Percentiles rank a stretch among this genome's conserved stretches.
phyloP scores from a whole-genome alignment of 1,140 invertebrate genomes.

The Drosophila quadrilineata region DNA sequence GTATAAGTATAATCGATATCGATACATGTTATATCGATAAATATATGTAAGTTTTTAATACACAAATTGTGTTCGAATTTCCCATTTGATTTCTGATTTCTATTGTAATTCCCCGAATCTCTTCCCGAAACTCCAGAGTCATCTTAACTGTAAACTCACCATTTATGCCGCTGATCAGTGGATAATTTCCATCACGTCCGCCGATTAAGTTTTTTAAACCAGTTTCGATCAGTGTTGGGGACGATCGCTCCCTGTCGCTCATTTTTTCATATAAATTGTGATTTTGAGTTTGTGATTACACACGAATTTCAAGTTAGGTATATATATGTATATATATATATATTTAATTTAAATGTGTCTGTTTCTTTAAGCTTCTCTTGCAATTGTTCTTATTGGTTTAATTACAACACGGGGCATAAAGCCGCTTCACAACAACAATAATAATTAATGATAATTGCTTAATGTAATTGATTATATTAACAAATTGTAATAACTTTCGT shows the following conservation, averaged over 20 bases:
- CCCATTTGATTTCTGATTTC: no score
- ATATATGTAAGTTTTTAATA: no score
- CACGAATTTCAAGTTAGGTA: conserved; percentile 51
- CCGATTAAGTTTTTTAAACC: conserved; percentile 90
- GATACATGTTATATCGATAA: no score
- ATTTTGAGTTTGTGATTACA: conserved; percentile 75
- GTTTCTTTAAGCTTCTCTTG: neutral
- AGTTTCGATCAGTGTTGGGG: conserved; percentile 89
- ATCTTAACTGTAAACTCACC: conserved; percentile 85
- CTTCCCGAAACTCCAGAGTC: no score
- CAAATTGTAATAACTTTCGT: conserved; percentile 16
- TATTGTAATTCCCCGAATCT: no score
- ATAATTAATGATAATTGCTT: conserved; percentile 20
- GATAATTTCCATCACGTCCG: conserved; percentile 88
- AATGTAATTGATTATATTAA: conserved; percentile 16
- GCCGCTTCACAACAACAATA: conserved; percentile 28
- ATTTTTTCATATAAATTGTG: conserved; percentile 83
- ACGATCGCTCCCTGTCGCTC: conserved; percentile 90
- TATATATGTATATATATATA: no score
- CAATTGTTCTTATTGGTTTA: neutral
- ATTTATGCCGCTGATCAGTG: conserved; percentile 86
- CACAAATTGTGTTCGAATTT: no score
- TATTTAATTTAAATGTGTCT: no score
- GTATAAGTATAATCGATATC: no score
- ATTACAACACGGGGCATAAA: conserved; percentile 16